Base-by-base conservation (phyloP, 2,113 vertebrate species). In the Turdus rufiventris region DNA sequence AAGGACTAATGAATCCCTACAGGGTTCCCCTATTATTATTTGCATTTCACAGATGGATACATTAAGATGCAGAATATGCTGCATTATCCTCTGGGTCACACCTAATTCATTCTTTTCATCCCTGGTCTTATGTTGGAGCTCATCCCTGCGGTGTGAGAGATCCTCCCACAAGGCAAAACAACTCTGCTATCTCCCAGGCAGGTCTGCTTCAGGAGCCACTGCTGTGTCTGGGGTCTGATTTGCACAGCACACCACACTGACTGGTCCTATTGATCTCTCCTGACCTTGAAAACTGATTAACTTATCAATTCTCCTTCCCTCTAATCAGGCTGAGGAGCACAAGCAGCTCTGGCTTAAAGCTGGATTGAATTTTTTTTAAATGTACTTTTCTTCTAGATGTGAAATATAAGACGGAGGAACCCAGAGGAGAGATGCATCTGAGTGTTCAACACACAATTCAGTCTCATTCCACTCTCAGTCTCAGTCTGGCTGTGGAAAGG, bases 1-100 rank as follows among this genome's bases (percentile, higher is more conserved):
- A 95, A 97, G 93, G 85, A 66, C 34, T 95, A 95, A 95, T 95
- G 93, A 96, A 94, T 91, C 95, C 89, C 88, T 91, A 33, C 66
- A 72, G 58, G 48, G 80, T 91, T 80, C 73, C 91, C 93, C 91
- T 96, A 65, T 94, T 88, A 96, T 96, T 97, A 96, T 90, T 96
- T 85, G 82, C 72, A 56, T 95, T 92, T 95, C 85, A 86, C 28
- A 96, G 91, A 83, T 62, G 66, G 53, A 84, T 63, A 93, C 33
- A 75, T 79, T 85, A 94, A 89, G 82, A 90, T 91, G 82, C 82
- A 94, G 88, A 79, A 84, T 51, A 51, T 85, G 89, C 84, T 20
- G 28, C 57, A 89, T 95, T 96, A 94, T 96, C 92, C 70, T 92
- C 79, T 93, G 88, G 94, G 93, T 94, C 79, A 96, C 94, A 87